A percentile compares a stretch with the other conserved stretches of the same genome.
phyloP scores from a whole-genome alignment of 1,140 invertebrate genomes.

The Dryas iulia region DNA sequence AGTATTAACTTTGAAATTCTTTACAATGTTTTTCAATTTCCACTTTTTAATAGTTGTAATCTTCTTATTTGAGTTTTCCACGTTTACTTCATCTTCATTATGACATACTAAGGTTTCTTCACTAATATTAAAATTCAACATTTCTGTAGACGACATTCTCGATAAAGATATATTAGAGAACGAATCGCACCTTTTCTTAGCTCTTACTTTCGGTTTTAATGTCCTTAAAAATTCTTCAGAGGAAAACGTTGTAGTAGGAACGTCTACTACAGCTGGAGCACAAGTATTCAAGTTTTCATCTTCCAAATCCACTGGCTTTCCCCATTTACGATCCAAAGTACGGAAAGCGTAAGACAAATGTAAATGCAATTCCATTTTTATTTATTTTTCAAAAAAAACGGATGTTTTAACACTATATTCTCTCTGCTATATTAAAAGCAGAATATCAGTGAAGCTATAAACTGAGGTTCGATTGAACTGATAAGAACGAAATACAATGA shows the following conservation, averaged over 20 bases:
- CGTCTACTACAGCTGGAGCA: slow-evolving; percentile 43
- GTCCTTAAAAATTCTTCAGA: slow-evolving; percentile 50
- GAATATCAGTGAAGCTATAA: no score
- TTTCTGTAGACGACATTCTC: slow-evolving; percentile 16
- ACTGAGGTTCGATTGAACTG: no score
- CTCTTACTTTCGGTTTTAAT: slow-evolving; percentile 12
- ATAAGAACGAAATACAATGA: background rate
- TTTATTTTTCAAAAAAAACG: slow-evolving; percentile 14
- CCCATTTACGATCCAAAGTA: slow-evolving; percentile 55
- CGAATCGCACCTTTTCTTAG: slow-evolving; percentile 16
- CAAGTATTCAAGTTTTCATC: slow-evolving; percentile 29
- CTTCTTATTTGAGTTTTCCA: background rate
- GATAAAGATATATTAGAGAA: slow-evolving; percentile 35
- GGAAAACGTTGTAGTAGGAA: slow-evolving; percentile 45
- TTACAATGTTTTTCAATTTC: background rate
- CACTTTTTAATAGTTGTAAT: background rate
- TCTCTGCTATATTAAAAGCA: no score
- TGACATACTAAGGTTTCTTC: background rate
- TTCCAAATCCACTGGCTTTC: slow-evolving; percentile 49
- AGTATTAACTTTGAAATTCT: background rate
- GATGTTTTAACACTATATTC: no score
- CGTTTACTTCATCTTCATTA: background rate
- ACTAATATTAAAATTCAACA: slow-evolving; percentile 9
- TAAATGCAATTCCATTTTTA: slow-evolving; percentile 60
- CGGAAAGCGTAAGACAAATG: slow-evolving; percentile 52